A percentile compares a stretch with the other conserved stretches of the same genome.
phyloP scores from a whole-genome alignment of 2,113 vertebrate species.

The Acanthochromis polyacanthus region DNA sequence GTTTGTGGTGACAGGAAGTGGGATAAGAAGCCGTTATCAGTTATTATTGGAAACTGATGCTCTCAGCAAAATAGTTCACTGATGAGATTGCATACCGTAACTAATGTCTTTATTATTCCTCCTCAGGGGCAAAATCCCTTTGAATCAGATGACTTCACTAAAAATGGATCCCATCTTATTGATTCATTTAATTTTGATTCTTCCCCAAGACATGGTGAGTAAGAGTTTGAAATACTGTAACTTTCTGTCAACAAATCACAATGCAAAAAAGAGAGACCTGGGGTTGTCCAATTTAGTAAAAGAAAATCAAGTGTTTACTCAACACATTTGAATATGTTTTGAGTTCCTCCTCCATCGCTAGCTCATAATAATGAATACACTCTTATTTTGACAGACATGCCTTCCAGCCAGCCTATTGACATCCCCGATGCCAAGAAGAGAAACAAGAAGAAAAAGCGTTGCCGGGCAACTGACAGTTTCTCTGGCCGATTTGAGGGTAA shows the following conservation, averaged over 20 bases:
- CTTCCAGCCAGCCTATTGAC: slow-evolving; percentile 95
- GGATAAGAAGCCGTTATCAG: slow-evolving; percentile 7
- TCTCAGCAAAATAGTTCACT: background rate
- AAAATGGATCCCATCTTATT: slow-evolving; percentile 87
- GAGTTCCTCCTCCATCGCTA: slow-evolving; percentile 18
- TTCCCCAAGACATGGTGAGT: slow-evolving; percentile 90
- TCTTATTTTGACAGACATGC: slow-evolving; percentile 86
- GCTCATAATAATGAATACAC: slow-evolving; percentile 14
- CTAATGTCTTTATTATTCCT: slow-evolving; percentile 10
- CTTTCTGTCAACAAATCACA: background rate
- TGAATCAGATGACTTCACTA: slow-evolving; percentile 90
- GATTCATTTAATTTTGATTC: slow-evolving; percentile 93
- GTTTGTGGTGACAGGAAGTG: slow-evolving; percentile 23
- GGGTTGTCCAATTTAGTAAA: too few relatives aligned
- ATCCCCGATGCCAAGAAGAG: slow-evolving; percentile 97
- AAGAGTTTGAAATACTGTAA: too few relatives aligned
- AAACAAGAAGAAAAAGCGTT: slow-evolving; percentile 98
- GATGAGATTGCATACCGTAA: slow-evolving; percentile 14
- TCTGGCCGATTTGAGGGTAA: slow-evolving; percentile 95
- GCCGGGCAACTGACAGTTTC: slow-evolving; percentile 97
- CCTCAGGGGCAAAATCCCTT: slow-evolving; percentile 95
- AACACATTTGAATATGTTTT: background rate
- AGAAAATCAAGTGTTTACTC: too few relatives aligned
- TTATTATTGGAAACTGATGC: background rate
- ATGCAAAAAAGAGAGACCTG: background rate